Evolutionary conservation across 2,113 vertebrate genomes (phyloP), one percentile per base, ranked within the genome.

Genomic region (Perccottus glenii): DNA sequence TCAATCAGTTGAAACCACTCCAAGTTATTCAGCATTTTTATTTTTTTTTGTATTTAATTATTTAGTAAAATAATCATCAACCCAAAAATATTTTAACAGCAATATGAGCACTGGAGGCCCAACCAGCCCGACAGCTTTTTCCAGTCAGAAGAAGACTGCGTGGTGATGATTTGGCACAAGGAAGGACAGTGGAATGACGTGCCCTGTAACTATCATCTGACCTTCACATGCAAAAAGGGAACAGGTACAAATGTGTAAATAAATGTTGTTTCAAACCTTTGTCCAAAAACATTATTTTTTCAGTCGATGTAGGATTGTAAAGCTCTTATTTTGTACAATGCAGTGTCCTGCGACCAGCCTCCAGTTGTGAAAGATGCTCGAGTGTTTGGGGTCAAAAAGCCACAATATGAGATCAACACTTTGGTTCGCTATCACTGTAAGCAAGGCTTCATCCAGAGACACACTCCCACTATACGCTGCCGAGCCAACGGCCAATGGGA

Each of bases 221-320:
- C 96, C n/a, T 98, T 98, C 12, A 99, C 96, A 49, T 99, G 97
- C 93, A 99, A 99, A 78, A 98, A 96, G 90, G 97, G 95, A 78
- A 97, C 97, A 93, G 97, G 97, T 98, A 92, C 38, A 64, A 4
- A 27, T 27, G 19, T 27, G 19, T 27, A 2, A 2, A 27, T 3
- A 27, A 27, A 27, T 27, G 19, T 27, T 27, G 19, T 27, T 27
- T 27, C 19, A 3, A 2, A 27, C 19, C 19, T 27, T 27, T 27
- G 19, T 2, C 19, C 19, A 27, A 27, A 27, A 1, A 27, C 19
- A 27, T 27, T 27, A 2, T 27, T 3, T 27, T 27, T 27, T 27
- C 19, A 27, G 19, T 27, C 19, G 3, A 27, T 27, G 19, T 27
- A 3, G 19, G 19, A 27, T 27, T 27, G 19, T 27, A 27, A 27